Base-by-base conservation (phyloP, 1,140 invertebrate species). In the Oncopodura yosiiana region DNA sequence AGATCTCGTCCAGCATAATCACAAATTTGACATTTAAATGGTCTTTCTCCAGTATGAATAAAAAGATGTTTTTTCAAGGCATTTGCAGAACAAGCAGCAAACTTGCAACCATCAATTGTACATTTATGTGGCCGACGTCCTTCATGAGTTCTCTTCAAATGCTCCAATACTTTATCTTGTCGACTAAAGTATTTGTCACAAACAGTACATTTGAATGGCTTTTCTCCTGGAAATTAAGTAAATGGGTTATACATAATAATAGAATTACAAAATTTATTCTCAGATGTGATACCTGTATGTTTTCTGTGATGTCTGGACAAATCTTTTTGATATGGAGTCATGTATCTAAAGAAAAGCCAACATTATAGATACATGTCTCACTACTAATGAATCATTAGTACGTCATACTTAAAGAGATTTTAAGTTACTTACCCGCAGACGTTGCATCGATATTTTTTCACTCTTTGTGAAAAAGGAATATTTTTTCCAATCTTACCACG, bases 181-280 rank as follows among this genome's bases (percentile, higher is more conserved):
- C 81, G 68, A 67, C 84, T 87, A 66, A 87, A 89, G 12, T 78
- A 76, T 56, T 83, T 80, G 1, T 75, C 74, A 66, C 86, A 89
- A 37, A 78, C 66, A n/a, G 79, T 76, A 65, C 86, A 88, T 34
- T 75, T 74, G 65, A 78, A 84, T 1, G 81, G 82, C 67, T 83
- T 80, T 67, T 85, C 77, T 8, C 80, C 80, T 70, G 36, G 36
- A 59, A 63, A 49, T 18, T 30, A 39, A 32, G 23, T 9, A 44
- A 5, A 45, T 26, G 27, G 12, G 18, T 38, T 21, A 46, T 34
- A 45, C 54, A 24, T 18, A 30, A 36, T n/a, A 45, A 61, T 30
- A 42, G 23, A n/a, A 39, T 52, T 5, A 19, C 23, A 43, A 36
- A 6, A 32, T 51, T 29, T 41, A 50, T 16, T 49, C 11, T 48